phyloP scores from a whole-genome alignment of 2,113 vertebrate species.

The Ascaphus truei region DNA sequence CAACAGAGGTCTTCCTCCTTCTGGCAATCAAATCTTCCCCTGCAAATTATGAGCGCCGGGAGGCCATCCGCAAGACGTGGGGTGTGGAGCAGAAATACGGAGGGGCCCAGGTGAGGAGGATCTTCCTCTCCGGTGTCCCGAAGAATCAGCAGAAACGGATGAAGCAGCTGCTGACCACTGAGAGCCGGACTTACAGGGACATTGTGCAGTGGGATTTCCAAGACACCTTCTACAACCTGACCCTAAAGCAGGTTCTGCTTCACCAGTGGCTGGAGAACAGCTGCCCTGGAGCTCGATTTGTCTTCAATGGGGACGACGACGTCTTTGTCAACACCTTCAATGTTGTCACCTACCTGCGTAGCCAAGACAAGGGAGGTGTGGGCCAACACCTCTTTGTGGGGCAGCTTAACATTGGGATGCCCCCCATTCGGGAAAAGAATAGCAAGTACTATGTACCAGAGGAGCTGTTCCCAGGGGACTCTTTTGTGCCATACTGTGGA shows the following conservation, averaged over 20 bases:
- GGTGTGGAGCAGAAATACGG: constrained; percentile 52
- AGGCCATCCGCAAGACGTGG: constrained; percentile 72
- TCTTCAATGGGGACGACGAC: constrained; percentile 71
- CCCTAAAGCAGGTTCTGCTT: constrained; percentile 68
- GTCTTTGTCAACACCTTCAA: constrained; percentile 69
- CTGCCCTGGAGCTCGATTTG: constrained; percentile 57
- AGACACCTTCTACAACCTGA: constrained; percentile 71
- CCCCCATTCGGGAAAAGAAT: constrained; percentile 50
- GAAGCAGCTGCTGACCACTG: constrained; percentile 55
- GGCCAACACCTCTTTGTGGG: constrained; percentile 67
- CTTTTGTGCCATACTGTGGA: constrained; percentile 63
- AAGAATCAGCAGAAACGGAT: constrained; percentile 29
- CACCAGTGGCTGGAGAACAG: constrained; percentile 58
- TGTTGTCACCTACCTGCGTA: constrained; percentile 60
- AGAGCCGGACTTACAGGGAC: constrained; percentile 53
- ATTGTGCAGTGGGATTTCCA: constrained; percentile 72
- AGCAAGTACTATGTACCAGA: constrained; percentile 72
- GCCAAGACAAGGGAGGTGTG: constrained; percentile 32
- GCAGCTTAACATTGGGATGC: constrained; percentile 54
- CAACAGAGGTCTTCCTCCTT: constrained; percentile 60
- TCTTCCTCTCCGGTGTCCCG: constrained; percentile 57
- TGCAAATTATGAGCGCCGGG: constrained; percentile 59
- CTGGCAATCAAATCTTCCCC: constrained; percentile 69
- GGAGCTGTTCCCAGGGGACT: constrained; percentile 52
- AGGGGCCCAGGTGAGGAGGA: constrained; percentile 46